A percentile compares a stretch with the other conserved stretches of the same genome.
Evolutionary conservation across 2,888 invertebrate genomes (phyloP).

Genomic region (Drosophila mulleri): DNA sequence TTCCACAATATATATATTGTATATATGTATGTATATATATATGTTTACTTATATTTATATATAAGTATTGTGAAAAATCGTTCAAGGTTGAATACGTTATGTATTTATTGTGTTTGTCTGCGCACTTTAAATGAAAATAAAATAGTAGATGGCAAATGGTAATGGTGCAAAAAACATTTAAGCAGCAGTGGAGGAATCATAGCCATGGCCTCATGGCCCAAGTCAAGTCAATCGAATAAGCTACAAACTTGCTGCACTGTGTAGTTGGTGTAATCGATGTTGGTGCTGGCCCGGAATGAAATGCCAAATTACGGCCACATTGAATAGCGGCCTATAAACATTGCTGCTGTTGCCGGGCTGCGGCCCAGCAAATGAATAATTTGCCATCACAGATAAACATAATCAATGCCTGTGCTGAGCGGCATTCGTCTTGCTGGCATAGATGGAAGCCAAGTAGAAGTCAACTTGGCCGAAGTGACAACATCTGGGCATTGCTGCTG

Average conservation of each 20-base stretch:
- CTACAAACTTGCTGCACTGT: conserved; percentile 1
- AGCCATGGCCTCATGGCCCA: conserved; percentile 12
- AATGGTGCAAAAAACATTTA: conserved; percentile 51
- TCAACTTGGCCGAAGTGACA: conserved; percentile 61
- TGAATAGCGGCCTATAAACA: conserved; percentile 34
- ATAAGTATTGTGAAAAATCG: conserved; percentile 60
- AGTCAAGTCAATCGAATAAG: conserved; percentile 1
- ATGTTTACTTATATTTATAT: conserved; percentile 8
- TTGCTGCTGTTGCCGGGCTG: conserved; percentile 29
- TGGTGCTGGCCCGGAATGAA: conserved; percentile 55
- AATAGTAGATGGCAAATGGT: conserved; percentile 35
- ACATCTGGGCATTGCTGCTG: conserved; percentile 63
- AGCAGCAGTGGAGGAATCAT: conserved; percentile 21
- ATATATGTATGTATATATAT: background rate
- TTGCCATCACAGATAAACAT: conserved; percentile 73
- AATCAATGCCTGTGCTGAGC: conserved; percentile 62
- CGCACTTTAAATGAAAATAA: conserved; percentile 55
- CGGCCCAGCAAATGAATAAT: conserved; percentile 68
- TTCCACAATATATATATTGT: background rate
- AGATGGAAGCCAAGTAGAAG: conserved; percentile 14
- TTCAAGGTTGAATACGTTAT: conserved; percentile 70
- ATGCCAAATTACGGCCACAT: conserved; percentile 59
- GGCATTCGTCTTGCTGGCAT: background rate
- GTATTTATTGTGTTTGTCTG: conserved; percentile 39
- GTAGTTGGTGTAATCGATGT: conserved; percentile 7